Conservation (phyloP, 2,113 vertebrate genomes). For the Alligator sinensis region DNA sequence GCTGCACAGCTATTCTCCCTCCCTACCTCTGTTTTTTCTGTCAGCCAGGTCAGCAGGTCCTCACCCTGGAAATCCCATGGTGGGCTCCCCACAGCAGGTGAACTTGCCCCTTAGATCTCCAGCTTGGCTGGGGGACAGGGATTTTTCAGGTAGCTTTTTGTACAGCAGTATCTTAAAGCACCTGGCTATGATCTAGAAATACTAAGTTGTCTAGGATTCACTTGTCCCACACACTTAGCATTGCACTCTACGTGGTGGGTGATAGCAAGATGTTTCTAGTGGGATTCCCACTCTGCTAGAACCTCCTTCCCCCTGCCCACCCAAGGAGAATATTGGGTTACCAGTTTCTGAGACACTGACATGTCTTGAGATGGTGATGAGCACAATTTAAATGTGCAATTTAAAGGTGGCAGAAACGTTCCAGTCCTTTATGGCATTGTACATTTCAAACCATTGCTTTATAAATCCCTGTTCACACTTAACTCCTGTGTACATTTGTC, state of each 20-base stretch:
- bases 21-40: too few species aligned
- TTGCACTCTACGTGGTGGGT: not conserved
- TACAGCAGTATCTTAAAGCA: not conserved
- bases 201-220: not conserved
- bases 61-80: not conserved
- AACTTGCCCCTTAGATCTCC: not conserved
- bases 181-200: fast-evolving
- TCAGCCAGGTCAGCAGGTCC: too few species aligned
- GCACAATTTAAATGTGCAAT: not conserved
- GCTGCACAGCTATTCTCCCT: too few species aligned
- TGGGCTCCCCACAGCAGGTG: not conserved
- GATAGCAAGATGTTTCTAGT: not conserved
- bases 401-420: not conserved
- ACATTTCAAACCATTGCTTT: fast-evolving
- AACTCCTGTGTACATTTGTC: not conserved
- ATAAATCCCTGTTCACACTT: not conserved
- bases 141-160: not conserved
- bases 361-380: not conserved
- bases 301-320: not conserved
- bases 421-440: fast-evolving
- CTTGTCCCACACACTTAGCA: not conserved
- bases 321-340: not conserved
- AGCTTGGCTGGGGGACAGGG: not conserved
- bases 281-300: not conserved
- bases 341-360: fast-evolving